phyloP scores from a whole-genome alignment of 2,113 vertebrate species.

The Myrmophylax atrothorax region DNA sequence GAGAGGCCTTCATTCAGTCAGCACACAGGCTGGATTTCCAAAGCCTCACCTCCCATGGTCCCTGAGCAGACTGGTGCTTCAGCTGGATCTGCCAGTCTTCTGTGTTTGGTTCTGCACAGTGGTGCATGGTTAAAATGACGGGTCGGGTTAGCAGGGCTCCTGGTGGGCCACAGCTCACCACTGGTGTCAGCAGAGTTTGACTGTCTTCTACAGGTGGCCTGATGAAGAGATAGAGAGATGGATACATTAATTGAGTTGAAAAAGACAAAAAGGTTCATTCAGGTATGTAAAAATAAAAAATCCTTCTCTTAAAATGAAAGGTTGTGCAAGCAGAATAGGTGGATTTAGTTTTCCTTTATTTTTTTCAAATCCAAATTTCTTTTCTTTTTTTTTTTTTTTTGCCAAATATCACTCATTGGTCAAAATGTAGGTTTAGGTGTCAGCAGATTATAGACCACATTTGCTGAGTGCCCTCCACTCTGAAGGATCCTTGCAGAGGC shows the following conservation, averaged over 20 bases:
- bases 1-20: background rate
- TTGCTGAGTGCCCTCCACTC: background rate
- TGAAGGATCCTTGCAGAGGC: background rate
- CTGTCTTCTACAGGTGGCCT: constrained; percentile 91
- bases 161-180: constrained; percentile 94
- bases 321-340: background rate
- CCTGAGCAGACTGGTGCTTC: constrained; percentile 86
- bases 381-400: background rate
- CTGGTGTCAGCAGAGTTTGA: constrained; percentile 90
- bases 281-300: background rate
- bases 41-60: constrained; percentile 91
- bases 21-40: background rate
- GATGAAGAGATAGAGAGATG: background rate
- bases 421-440: background rate
- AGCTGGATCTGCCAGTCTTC: constrained; percentile 95
- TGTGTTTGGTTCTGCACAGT: constrained; percentile 86
- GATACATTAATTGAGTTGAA: background rate
- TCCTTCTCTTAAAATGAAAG: background rate
- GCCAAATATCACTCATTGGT: background rate
- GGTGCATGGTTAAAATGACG: constrained; percentile 89
- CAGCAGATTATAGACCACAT: background rate
- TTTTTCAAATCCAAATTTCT: background rate
- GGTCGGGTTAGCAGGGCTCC: constrained; percentile 91
- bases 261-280: background rate
- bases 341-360: background rate